Percentiles rank a stretch among this genome's conserved stretches.
These are phyloP conservation scores for Anniella stebbinsi DNA, from an alignment of 2,797 vertebrate species.

Conservation along the genomic window DNA sequence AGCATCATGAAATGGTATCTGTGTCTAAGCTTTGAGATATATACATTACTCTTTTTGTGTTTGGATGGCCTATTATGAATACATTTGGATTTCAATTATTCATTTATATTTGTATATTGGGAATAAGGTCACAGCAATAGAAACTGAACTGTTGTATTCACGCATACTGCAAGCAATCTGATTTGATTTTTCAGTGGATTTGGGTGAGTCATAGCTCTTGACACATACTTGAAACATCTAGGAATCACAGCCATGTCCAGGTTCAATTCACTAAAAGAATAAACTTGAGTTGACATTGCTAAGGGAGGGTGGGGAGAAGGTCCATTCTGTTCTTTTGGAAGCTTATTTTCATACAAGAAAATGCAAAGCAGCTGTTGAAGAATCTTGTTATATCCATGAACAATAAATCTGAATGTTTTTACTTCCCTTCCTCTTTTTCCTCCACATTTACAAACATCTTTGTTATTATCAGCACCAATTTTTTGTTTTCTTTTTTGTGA, in stretches of 20 bases:
- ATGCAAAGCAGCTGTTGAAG: conserved; percentile 5
- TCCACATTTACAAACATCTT: conserved; percentile 9
- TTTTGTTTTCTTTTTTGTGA: not conserved
- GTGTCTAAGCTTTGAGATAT: not conserved
- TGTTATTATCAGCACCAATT: not conserved
- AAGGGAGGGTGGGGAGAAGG: not conserved
- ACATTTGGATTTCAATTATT: not conserved
- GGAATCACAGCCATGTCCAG: conserved; percentile 1
- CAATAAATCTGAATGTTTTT: not conserved
- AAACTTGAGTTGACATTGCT: not conserved
- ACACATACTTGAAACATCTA: conserved; percentile 12
- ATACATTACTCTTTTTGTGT: not conserved
- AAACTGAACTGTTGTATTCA: not conserved
- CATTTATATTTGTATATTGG: not conserved
- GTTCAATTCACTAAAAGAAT: conserved; percentile 26
- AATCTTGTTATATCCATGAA: not conserved
- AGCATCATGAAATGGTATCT: not conserved
- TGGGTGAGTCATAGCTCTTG: not conserved
- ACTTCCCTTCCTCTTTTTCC: not conserved
- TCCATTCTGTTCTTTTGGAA: not conserved
- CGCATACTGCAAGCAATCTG: not conserved
- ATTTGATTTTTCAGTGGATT: conserved; percentile 13
- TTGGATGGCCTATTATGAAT: not conserved
- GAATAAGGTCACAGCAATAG: not conserved
- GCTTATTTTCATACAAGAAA: conserved; percentile 1